phyloP scores from a whole-genome alignment of 2,113 vertebrate genomes.

The Columba livia region DNA sequence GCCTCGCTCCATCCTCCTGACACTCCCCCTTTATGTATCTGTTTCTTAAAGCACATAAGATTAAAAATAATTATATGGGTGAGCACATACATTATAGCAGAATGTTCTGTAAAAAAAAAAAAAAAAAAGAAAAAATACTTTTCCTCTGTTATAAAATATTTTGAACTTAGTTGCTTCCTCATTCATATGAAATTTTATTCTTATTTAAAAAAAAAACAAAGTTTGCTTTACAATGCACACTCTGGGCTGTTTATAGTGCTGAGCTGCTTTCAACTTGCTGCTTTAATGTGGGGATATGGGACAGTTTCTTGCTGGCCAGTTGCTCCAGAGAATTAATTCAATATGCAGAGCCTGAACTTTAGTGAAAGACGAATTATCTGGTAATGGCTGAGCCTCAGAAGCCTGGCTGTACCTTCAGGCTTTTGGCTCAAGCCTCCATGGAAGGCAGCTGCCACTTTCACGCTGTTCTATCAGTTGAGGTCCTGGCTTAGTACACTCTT shows the following conservation, averaged over 20 bases:
- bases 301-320: background rate
- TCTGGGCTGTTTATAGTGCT: background rate
- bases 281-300: background rate
- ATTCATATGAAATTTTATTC: background rate
- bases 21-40: too few relatives aligned
- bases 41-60: background rate
- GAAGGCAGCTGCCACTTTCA: background rate
- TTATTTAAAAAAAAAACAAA: background rate
- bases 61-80: background rate
- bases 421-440: background rate
- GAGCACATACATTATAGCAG: background rate
- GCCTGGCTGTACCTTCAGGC: background rate
- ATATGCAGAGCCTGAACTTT: background rate
- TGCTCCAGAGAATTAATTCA: background rate
- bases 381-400: background rate
- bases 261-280: background rate
- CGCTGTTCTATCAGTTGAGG: rapidly evolving
- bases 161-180: background rate
- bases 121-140: background rate
- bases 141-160: background rate
- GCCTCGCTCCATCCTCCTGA: too few relatives aligned
- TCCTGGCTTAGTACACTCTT: background rate
- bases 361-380: background rate
- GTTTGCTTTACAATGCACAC: background rate
- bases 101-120: background rate